Evolutionary conservation across 2,113 vertebrate species (phyloP).

Genomic region (Steatornis caripensis): DNA sequence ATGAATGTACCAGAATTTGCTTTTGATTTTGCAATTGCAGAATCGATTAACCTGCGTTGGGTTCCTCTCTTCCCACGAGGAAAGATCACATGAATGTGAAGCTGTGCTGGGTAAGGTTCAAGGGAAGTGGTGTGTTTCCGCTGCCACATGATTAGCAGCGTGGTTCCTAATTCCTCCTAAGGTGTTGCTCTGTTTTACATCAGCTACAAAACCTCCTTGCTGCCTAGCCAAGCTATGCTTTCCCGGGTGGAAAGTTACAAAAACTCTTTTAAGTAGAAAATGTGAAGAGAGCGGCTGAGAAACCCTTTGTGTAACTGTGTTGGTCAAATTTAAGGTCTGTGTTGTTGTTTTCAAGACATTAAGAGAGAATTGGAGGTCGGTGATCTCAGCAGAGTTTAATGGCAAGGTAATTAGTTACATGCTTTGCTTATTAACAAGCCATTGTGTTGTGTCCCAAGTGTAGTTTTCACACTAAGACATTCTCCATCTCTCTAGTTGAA

Average conservation of each 20-base stretch:
- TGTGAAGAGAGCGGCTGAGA: background rate
- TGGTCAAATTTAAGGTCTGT: background rate
- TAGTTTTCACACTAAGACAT: background rate
- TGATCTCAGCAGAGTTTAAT: background rate
- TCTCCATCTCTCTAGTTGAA: fast-evolving
- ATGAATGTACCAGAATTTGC: background rate
- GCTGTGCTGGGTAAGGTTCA: background rate
- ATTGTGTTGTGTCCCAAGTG: background rate
- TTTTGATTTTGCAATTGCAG: background rate
- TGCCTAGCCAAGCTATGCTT: background rate
- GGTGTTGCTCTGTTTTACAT: background rate
- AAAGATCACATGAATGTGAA: background rate
- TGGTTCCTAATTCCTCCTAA: background rate
- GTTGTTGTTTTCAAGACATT: background rate
- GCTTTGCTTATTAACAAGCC: background rate
- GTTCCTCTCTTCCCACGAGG: background rate
- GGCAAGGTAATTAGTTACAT: background rate
- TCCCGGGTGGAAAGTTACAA: background rate
- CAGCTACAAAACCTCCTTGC: background rate
- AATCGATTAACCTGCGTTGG: background rate
- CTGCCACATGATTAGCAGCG: background rate
- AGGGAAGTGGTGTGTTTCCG: background rate
- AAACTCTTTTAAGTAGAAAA: background rate
- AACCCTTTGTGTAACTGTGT: background rate
- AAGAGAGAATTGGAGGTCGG: background rate